Conservation (phyloP, 2,113 vertebrate species). For the Colossoma macropomum region DNA sequence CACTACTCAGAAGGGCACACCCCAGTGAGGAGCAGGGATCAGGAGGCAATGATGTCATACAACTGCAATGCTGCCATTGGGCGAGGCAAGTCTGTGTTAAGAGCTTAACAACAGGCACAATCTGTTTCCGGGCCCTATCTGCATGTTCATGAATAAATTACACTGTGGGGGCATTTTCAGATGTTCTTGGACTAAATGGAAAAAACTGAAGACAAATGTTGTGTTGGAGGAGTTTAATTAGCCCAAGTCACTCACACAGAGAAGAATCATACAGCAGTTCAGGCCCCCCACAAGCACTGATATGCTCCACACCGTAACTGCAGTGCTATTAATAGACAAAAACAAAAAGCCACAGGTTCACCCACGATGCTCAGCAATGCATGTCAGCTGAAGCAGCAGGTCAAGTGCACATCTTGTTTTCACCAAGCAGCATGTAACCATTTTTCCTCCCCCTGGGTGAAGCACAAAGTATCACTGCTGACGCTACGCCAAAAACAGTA, state of each 20-base stretch:
- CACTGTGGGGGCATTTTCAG: neutral
- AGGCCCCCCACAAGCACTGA: neutral
- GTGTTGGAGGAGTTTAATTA: neutral
- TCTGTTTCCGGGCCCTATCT: neutral
- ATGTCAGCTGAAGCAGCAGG: neutral
- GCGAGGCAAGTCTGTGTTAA: neutral
- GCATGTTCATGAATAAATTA: conserved; percentile 17
- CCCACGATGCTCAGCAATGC: neutral
- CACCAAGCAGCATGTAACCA: neutral
- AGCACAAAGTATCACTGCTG: neutral
- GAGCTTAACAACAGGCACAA: neutral
- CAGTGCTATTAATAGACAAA: neutral
- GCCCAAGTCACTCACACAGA: neutral
- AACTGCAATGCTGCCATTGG: conserved; percentile 42
- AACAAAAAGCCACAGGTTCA: conserved; percentile 13
- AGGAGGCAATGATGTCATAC: conserved; percentile 31
- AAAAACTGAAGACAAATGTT: neutral
- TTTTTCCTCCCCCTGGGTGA: neutral
- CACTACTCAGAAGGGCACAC: conserved; percentile 2
- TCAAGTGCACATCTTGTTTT: neutral
- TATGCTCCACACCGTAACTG: neutral
- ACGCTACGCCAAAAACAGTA: neutral
- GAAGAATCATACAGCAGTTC: neutral
- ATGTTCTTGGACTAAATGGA: neutral
- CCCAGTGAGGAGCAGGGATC: neutral